phyloP scores from a whole-genome alignment of 2,113 vertebrate genomes.

The Cepphus grylle region DNA sequence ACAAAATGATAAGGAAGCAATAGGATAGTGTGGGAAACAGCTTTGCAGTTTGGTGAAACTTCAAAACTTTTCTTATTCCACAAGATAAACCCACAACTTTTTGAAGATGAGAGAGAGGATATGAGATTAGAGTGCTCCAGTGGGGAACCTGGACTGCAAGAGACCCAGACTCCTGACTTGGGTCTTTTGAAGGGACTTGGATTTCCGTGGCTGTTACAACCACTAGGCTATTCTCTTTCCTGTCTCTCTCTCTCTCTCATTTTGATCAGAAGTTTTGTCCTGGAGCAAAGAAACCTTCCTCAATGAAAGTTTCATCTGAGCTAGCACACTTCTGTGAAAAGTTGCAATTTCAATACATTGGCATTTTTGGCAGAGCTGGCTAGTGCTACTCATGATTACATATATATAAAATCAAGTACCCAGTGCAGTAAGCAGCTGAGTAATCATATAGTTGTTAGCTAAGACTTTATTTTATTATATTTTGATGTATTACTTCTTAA shows the following conservation, averaged over 20 bases:
- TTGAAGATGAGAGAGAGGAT: neutral
- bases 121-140: neutral
- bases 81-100: neutral
- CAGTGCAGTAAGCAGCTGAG: neutral
- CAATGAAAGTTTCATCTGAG: neutral
- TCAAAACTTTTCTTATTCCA: neutral
- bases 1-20: neutral
- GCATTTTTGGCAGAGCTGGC: neutral
- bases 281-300: neutral
- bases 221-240: neutral
- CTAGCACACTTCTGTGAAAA: neutral
- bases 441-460: constrained; percentile 10
- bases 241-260: neutral
- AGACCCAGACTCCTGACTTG: neutral
- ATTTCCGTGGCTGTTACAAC: neutral
- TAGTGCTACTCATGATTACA: neutral
- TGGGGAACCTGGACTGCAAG: neutral
- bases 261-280: constrained; percentile 19
- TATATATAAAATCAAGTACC: neutral
- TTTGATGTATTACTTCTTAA: constrained; percentile 46
- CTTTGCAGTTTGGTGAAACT: neutral
- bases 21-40: neutral
- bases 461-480: constrained; percentile 24
- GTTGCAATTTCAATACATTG: neutral
- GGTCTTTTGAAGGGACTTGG: neutral